Evolutionary conservation across 2,797 vertebrate genomes (phyloP).

Genomic region (Hoplostethus mediterraneus): DNA sequence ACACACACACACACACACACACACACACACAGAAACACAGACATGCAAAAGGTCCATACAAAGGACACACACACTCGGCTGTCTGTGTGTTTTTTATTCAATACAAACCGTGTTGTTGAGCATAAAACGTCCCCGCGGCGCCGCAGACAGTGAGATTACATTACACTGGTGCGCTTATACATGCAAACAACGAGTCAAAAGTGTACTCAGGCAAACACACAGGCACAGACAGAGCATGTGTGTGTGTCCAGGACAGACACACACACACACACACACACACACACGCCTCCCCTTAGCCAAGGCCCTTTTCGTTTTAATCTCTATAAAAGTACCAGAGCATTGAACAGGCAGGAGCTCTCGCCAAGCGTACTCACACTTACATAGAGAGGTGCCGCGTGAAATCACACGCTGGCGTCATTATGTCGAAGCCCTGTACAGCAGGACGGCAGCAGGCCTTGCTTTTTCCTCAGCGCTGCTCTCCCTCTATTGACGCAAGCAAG

Average conservation of each 20-base stretch:
- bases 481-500: conserved; percentile 62
- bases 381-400: conserved; percentile 39
- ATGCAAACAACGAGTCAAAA: conserved; percentile 61
- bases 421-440: conserved; percentile 65
- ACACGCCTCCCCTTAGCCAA: conserved; percentile 43
- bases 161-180: conserved; percentile 62
- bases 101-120: conserved; percentile 55
- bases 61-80: conserved; percentile 52
- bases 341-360: conserved; percentile 35
- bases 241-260: background rate
- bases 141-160: conserved; percentile 58
- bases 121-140: conserved; percentile 54
- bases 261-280: background rate
- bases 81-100: conserved; percentile 57
- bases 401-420: conserved; percentile 68
- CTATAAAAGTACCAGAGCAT: conserved; percentile 27
- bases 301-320: conserved; percentile 67
- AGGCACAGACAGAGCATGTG: background rate
- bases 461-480: conserved; percentile 43
- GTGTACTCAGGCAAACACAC: conserved; percentile 27
- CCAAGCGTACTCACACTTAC: conserved; percentile 25
- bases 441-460: conserved; percentile 39
- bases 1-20: conserved; percentile 15
- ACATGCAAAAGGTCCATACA: conserved; percentile 55
- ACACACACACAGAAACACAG: background rate